Percentiles rank a stretch among this genome's conserved stretches.
Conservation (phyloP, 1,140 invertebrate genomes). For the Rhyzopertha dominica region DNA sequence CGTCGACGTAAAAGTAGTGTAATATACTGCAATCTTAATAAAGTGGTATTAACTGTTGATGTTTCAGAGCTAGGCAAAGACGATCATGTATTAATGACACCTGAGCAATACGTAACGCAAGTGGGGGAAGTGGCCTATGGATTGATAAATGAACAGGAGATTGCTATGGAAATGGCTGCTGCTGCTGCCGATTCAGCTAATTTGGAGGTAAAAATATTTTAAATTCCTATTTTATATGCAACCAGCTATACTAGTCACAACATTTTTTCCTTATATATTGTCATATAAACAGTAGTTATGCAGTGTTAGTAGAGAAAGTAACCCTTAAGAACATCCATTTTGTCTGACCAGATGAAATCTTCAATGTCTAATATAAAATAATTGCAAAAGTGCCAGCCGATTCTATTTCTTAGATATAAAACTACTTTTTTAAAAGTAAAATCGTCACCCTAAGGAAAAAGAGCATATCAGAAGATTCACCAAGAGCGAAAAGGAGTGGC, state of each 20-base stretch:
- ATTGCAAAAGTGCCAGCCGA: too few relatives aligned
- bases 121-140: slow-evolving; percentile 26
- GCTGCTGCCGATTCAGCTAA: slow-evolving; percentile 16
- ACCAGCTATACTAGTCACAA: not conserved
- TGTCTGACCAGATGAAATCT: too few relatives aligned
- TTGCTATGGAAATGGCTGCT: slow-evolving; percentile 5
- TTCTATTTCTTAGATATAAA: too few relatives aligned
- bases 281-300: too few relatives aligned
- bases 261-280: not conserved
- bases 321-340: too few relatives aligned
- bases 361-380: too few relatives aligned
- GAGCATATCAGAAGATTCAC: too few relatives aligned
- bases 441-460: too few relatives aligned
- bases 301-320: too few relatives aligned
- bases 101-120: slow-evolving; percentile 37
- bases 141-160: slow-evolving; percentile 14
- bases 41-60: not conserved
- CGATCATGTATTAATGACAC: slow-evolving; percentile 31
- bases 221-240: not conserved
- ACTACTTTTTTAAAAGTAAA: too few relatives aligned
- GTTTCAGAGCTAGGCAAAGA: slow-evolving; percentile 34
- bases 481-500: too few relatives aligned
- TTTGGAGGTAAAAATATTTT: slow-evolving; percentile 23
- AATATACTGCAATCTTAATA: not conserved
- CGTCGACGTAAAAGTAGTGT: slow-evolving; percentile 28